Conservation (phyloP, 2,888 invertebrate genomes). For the Tethea ocularis region DNA sequence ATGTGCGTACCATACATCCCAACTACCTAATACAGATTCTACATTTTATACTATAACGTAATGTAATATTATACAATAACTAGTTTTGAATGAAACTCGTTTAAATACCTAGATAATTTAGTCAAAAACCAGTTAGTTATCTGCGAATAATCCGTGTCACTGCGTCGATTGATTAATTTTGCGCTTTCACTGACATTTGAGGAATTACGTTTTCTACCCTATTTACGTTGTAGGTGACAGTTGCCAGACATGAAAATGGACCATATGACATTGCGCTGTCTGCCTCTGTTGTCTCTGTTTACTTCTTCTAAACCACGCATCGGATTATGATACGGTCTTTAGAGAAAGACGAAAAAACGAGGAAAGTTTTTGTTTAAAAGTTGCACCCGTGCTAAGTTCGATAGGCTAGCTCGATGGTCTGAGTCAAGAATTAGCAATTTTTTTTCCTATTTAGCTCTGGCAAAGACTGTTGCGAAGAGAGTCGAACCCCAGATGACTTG, state of each 20-base stretch:
- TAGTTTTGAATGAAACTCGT: not conserved
- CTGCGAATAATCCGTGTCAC: not conserved
- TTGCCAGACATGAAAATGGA: too few species aligned
- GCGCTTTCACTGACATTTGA: not conserved
- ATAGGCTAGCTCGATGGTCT: too few species aligned
- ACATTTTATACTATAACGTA: not conserved
- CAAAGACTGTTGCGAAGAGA: conserved; percentile 88
- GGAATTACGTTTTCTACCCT: not conserved
- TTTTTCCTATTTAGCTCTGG: conserved; percentile 65
- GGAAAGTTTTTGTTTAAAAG: too few species aligned
- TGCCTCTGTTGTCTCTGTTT: too few species aligned
- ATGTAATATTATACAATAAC: not conserved
- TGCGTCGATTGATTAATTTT: not conserved
- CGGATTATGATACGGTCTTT: too few species aligned
- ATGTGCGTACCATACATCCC: not conserved
- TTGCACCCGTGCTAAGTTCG: too few species aligned
- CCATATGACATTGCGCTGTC: too few species aligned
- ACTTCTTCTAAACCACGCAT: too few species aligned
- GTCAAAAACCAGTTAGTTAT: conserved; percentile 1
- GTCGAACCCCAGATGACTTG: conserved; percentile 91
- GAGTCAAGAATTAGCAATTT: too few species aligned
- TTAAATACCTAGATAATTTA: not conserved
- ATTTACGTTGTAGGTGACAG: too few species aligned
- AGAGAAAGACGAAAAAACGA: too few species aligned
- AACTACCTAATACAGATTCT: not conserved